Conservation (phyloP, 2,797 vertebrate species). For the Sebastes minor region DNA sequence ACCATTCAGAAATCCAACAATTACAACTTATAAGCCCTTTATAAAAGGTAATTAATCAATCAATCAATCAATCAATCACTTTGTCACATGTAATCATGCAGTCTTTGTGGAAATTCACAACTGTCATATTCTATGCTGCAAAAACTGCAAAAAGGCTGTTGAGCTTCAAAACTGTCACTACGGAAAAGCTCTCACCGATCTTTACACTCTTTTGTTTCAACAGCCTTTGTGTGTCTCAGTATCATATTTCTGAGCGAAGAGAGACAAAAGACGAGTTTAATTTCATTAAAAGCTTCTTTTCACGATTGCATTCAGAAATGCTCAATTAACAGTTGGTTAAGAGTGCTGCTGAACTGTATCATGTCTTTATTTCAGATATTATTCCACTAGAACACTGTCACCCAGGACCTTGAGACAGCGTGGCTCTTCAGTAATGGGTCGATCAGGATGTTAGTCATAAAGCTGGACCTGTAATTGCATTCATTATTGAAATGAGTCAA, state of each 20-base stretch:
- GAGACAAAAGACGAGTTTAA: not conserved
- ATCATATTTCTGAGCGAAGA: not conserved
- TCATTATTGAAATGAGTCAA: slow-evolving; percentile 74
- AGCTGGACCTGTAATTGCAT: slow-evolving; percentile 72
- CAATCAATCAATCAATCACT: not conserved
- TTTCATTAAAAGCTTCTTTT: slow-evolving; percentile 3
- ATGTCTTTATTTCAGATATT: slow-evolving; percentile 10
- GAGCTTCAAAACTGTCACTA: not conserved
- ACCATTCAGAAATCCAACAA: not conserved
- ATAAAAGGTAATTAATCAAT: not conserved
- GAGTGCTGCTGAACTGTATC: not conserved
- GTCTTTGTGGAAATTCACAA: not conserved
- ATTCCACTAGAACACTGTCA: slow-evolving; percentile 17
- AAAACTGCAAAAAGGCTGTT: not conserved
- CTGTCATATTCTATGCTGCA: not conserved
- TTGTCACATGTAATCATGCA: not conserved
- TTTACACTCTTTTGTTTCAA: not conserved
- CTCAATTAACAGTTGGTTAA: slow-evolving; percentile 3
- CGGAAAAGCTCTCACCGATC: not conserved
- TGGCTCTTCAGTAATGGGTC: slow-evolving; percentile 60
- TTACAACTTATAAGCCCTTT: not conserved
- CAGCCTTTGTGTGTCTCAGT: not conserved
- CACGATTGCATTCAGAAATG: not conserved
- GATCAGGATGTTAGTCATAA: slow-evolving; percentile 74
- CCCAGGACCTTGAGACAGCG: slow-evolving; percentile 41